Percentiles rank a stretch among this genome's conserved stretches.
Evolutionary conservation across 2,113 vertebrate genomes (phyloP).

Genomic region (Lepus americanus): DNA sequence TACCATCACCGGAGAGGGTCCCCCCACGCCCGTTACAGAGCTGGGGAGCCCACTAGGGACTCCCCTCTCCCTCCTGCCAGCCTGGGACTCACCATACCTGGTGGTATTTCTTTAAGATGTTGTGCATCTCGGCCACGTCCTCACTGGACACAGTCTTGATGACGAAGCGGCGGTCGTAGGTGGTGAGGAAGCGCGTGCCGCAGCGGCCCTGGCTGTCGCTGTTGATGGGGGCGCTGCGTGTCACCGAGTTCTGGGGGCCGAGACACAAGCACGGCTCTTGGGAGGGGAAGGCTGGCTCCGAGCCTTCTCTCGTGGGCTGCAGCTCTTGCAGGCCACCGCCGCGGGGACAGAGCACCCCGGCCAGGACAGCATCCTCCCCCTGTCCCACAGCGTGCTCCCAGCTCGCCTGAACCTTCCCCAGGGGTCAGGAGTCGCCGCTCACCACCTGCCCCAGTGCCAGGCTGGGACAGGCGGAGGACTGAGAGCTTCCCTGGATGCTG

Average conservation of each 20-base stretch:
- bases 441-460: background rate
- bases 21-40: background rate
- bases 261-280: background rate
- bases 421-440: background rate
- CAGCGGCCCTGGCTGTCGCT: constrained; percentile 97
- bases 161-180: constrained; percentile 96
- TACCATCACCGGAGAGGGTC: background rate
- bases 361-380: background rate
- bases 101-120: constrained; percentile 99
- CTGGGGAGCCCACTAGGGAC: background rate
- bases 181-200: constrained; percentile 95
- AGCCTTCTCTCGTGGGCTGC: background rate
- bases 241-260: constrained; percentile 94
- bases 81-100: constrained; percentile 91
- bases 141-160: constrained; percentile 98
- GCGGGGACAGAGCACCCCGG: background rate
- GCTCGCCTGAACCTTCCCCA: background rate
- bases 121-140: constrained; percentile 99
- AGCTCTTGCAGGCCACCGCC: background rate
- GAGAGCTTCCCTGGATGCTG: background rate
- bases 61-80: background rate
- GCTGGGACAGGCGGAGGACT: background rate
- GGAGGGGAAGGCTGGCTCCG: background rate
- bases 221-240: constrained; percentile 95
- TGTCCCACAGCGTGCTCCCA: background rate